phyloP scores from a whole-genome alignment of 2,888 invertebrate species.

The Anodontia alba region DNA sequence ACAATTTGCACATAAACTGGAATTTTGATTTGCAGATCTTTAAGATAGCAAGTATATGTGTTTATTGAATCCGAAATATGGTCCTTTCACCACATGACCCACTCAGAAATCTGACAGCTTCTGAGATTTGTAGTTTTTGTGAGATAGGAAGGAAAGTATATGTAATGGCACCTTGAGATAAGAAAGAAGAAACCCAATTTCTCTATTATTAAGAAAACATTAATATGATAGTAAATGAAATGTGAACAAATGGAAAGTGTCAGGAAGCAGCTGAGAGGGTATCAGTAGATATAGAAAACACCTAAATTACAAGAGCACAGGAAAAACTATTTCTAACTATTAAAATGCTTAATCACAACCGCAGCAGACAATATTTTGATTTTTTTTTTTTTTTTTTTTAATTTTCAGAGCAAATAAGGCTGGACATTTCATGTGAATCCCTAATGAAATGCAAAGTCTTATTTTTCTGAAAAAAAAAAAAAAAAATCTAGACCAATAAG shows the following conservation, averaged over 20 bases:
- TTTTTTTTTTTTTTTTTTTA: not conserved
- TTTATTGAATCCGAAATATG: not conserved
- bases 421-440: too few species aligned
- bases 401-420: too few species aligned
- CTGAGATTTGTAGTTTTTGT: not conserved
- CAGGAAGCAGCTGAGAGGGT: constrained; percentile 11
- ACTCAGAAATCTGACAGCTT: not conserved
- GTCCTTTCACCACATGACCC: not conserved
- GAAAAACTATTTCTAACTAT: not conserved
- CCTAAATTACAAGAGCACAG: not conserved
- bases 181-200: not conserved
- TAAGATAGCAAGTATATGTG: too few species aligned
- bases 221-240: constrained; percentile 9
- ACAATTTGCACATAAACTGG: too few species aligned
- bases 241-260: constrained; percentile 15
- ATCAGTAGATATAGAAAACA: constrained; percentile 17
- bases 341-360: too few species aligned
- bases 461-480: too few species aligned
- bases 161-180: constrained; percentile 4
- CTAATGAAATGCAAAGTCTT: too few species aligned
- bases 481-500: too few species aligned
- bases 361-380: too few species aligned
- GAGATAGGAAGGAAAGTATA: not conserved
- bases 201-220: constrained; percentile 16
- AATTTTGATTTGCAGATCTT: too few species aligned